Evolutionary conservation across 1,140 invertebrate genomes (phyloP).

Genomic region (Artemia franciscana): DNA sequence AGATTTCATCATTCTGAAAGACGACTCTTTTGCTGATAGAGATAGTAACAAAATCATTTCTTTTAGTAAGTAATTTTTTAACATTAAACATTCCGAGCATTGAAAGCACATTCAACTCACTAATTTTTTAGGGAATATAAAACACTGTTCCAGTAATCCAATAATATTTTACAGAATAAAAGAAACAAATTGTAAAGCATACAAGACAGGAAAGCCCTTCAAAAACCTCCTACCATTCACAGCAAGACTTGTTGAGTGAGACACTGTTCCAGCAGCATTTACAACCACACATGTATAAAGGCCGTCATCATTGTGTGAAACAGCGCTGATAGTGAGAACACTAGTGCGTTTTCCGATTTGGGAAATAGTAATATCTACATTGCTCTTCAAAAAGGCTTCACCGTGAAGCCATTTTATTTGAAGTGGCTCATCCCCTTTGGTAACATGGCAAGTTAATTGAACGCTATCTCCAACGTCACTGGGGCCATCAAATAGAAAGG

Average conservation of each 20-base stretch:
- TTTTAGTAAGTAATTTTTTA: too few species aligned
- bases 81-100: too few species aligned
- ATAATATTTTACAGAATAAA: too few species aligned
- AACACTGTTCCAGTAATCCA: too few species aligned
- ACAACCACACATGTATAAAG: conserved; percentile 65
- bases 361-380: conserved; percentile 5
- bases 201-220: neutral
- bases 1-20: too few species aligned
- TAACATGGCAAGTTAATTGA: conserved; percentile 40
- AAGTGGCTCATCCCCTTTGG: conserved; percentile 32
- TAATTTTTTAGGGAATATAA: too few species aligned
- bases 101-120: too few species aligned
- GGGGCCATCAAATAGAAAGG: conserved; percentile 29
- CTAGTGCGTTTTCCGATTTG: conserved; percentile 2
- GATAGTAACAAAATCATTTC: too few species aligned
- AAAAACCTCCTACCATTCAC: conserved; percentile 10
- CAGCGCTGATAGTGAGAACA: conserved; percentile 38
- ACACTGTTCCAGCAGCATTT: conserved; percentile 30
- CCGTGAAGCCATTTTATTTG: conserved; percentile 35
- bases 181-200: too few species aligned
- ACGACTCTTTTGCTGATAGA: too few species aligned
- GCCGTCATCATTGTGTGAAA: conserved; percentile 77
- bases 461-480: conserved; percentile 44
- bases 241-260: conserved; percentile 5
- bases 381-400: conserved; percentile 19